Percentiles rank a stretch among this genome's conserved stretches.
phyloP scores from a whole-genome alignment of 1,140 invertebrate species.

The Hyposmocoma kahamanoa region DNA sequence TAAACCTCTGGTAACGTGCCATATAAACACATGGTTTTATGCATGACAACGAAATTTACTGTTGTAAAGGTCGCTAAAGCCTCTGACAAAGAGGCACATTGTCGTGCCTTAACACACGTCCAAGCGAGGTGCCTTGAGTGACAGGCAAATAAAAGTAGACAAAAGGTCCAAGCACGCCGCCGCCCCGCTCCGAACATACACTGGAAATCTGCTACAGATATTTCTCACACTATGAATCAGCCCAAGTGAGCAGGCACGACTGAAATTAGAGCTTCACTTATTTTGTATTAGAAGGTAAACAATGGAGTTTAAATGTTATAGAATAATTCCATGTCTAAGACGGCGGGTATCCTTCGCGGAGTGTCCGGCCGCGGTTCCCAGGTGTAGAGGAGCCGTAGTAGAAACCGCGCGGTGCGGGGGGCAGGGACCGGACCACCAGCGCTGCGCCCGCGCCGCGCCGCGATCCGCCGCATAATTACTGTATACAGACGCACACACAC shows the following conservation, averaged over 20 bases:
- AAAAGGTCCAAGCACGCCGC: conserved; percentile 29
- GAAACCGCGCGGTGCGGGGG: conserved; percentile 16
- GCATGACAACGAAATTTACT: conserved; percentile 65
- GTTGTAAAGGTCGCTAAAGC: conserved; percentile 48
- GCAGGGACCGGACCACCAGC: conserved; percentile 49
- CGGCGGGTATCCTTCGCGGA: conserved; percentile 4
- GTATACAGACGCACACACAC: conserved; percentile 49
- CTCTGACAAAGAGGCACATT: conserved; percentile 51
- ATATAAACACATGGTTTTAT: conserved; percentile 53
- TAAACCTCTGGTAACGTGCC: conserved; percentile 20
- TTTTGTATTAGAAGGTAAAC: not conserved
- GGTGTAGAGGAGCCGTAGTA: conserved; percentile 30
- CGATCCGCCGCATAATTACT: conserved; percentile 65
- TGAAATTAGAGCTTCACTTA: not conserved
- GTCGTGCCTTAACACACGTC: conserved; percentile 44
- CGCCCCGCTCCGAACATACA: conserved; percentile 13
- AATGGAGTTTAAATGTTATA: not conserved
- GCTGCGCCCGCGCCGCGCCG: conserved; percentile 50
- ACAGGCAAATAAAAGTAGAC: conserved; percentile 63
- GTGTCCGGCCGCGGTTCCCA: conserved; percentile 46
- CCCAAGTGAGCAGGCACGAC: not conserved
- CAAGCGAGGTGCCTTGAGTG: conserved; percentile 43
- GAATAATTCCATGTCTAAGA: not conserved
- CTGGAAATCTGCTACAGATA: conserved; percentile 29
- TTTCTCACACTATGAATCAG: conserved; percentile 43